Evolutionary conservation across 1,140 invertebrate species (phyloP).

Genomic region (Triops longicaudatus): DNA sequence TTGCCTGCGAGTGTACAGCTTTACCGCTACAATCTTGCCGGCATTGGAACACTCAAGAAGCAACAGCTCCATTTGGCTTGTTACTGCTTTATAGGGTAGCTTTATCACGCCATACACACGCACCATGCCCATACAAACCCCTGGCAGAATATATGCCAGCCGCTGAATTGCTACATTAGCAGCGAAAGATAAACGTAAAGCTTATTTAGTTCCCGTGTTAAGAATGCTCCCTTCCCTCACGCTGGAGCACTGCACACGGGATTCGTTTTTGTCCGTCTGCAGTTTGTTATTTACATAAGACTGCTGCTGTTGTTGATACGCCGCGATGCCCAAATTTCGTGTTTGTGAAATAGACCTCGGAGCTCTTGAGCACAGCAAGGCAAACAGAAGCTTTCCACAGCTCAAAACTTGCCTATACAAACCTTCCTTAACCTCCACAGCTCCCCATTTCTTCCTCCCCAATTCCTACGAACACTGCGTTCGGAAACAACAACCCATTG

Average conservation of each 20-base stretch:
- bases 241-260: not conserved
- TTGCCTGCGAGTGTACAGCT: not conserved
- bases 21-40: not conserved
- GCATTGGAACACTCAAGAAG: not conserved
- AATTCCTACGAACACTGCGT: not conserved
- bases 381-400: not conserved
- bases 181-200: not conserved
- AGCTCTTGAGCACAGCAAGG: not conserved
- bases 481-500: not conserved
- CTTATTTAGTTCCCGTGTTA: not conserved
- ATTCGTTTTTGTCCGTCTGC: not conserved
- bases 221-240: not conserved
- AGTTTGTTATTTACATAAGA: not conserved
- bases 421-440: not conserved
- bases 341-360: slow-evolving; percentile 6
- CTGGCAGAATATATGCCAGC: not conserved
- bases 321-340: not conserved
- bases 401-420: slow-evolving; percentile 9
- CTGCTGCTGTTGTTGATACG: slow-evolving; percentile 1
- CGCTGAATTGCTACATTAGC: slow-evolving; percentile 1
- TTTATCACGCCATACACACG: not conserved
- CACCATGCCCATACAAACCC: not conserved
- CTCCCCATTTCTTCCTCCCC: too few species aligned
- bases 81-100: not conserved
- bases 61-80: not conserved